These are phyloP conservation scores for Reinhardtius hippoglossoides DNA, from an alignment of 2,113 vertebrate species.

Conservation along the genomic window DNA sequence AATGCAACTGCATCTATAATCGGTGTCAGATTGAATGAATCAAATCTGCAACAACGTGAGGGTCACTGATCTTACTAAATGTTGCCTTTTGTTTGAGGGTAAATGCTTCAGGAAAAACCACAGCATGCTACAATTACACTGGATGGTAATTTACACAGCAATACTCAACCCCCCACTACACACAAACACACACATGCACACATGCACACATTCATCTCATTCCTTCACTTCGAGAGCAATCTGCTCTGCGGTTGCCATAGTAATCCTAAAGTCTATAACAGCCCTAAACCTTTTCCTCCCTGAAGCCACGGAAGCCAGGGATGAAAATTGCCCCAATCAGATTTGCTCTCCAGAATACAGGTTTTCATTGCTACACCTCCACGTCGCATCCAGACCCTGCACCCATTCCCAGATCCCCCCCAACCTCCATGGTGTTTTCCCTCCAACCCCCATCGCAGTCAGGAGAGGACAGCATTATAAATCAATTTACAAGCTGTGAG, in stretches of 20 bases:
- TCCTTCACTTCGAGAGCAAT: slow-evolving; percentile 63
- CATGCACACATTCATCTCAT: slow-evolving; percentile 54
- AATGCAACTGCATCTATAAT: too few relatives aligned
- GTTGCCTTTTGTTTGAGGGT: neutral
- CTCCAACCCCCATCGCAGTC: slow-evolving; percentile 18
- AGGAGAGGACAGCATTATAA: slow-evolving; percentile 66
- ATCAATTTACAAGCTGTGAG: slow-evolving; percentile 73
- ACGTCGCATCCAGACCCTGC: slow-evolving; percentile 8
- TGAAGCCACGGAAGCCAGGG: slow-evolving; percentile 55
- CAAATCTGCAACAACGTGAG: neutral
- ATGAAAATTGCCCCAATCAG: slow-evolving; percentile 72
- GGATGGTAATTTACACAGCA: slow-evolving; percentile 31
- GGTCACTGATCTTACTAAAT: neutral
- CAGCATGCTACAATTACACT: slow-evolving; percentile 7
- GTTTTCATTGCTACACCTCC: slow-evolving; percentile 30
- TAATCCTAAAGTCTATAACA: slow-evolving; percentile 75
- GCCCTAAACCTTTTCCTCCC: slow-evolving; percentile 61
- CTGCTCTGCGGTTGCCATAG: slow-evolving; percentile 75
- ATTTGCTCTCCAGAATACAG: slow-evolving; percentile 52
- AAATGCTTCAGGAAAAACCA: slow-evolving; percentile 18
- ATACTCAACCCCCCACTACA: slow-evolving; percentile 24
- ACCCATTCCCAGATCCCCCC: neutral
- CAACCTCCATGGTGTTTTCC: neutral
- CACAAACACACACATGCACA: slow-evolving; percentile 21
- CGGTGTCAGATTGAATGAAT: neutral